Conservation (phyloP, 2,797 vertebrate genomes). For the Thalassophryne amazonica region DNA sequence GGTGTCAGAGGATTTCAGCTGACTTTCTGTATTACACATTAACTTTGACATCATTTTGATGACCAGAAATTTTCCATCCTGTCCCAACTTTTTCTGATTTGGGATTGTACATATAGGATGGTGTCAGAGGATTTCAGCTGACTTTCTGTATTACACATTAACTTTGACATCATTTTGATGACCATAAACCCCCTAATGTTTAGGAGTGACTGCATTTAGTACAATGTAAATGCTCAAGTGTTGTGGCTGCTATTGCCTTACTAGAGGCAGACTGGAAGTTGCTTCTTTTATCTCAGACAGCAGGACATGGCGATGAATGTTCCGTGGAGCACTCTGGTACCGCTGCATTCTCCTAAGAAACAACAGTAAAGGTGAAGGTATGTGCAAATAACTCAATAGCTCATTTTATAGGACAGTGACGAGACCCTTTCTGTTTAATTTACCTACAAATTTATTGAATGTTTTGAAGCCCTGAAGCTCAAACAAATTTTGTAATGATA, state of each 20-base stretch:
- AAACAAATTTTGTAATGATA: no score
- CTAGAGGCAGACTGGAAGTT: constrained; percentile 85
- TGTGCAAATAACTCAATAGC: not conserved
- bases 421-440: no score
- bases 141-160: no score
- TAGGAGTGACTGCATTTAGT: not conserved
- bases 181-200: not conserved
- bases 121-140: no score
- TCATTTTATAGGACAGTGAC: no score
- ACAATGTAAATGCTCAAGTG: not conserved
- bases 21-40: no score
- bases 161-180: not conserved
- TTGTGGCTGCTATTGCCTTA: constrained; percentile 57
- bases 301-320: constrained; percentile 92
- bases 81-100: no score
- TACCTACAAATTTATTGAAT: no score
- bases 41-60: not conserved
- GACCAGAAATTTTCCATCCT: no score
- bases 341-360: constrained; percentile 85
- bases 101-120: no score
- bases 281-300: constrained; percentile 96
- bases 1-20: no score
- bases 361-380: not conserved
- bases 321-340: constrained; percentile 93
- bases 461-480: no score